phyloP scores from a whole-genome alignment of 2,113 vertebrate genomes.

The Microtus ochrogaster region DNA sequence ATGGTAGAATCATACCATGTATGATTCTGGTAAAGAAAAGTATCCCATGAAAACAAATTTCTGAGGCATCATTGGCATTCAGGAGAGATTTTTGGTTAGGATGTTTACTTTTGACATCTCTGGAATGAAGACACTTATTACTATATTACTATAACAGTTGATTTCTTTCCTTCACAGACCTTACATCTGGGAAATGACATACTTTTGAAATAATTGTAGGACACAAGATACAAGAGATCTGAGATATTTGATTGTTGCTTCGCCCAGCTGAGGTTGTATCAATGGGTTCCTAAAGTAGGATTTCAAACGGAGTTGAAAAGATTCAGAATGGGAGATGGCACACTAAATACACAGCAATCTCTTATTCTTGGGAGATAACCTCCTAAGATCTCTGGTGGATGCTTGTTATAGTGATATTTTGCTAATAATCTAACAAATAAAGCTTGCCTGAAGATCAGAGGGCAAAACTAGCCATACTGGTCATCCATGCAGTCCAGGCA shows the following conservation, averaged over 20 bases:
- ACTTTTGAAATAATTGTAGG: slow-evolving; percentile 13
- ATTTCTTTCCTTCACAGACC: not conserved
- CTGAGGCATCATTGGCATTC: not conserved
- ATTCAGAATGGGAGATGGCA: not conserved
- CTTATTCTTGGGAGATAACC: no score
- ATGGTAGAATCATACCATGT: not conserved
- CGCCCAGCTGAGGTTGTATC: not conserved
- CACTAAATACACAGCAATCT: no score
- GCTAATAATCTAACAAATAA: no score
- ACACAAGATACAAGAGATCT: not conserved
- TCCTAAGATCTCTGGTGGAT: no score
- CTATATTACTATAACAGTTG: not conserved
- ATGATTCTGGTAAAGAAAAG: slow-evolving; percentile 11
- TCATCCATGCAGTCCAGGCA: no score
- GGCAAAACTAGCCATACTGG: no score
- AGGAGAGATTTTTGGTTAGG: not conserved
- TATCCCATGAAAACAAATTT: not conserved
- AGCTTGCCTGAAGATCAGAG: no score
- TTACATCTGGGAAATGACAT: not conserved
- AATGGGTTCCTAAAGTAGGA: not conserved
- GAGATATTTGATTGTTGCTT: not conserved
- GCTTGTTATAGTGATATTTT: no score
- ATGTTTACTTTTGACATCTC: not conserved
- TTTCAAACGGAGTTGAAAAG: slow-evolving; percentile 41
- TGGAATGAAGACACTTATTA: not conserved